Percentiles rank a stretch among this genome's conserved stretches.
These are phyloP conservation scores for Sisor rabdophorus DNA, from an alignment of 2,113 vertebrate genomes.

Conservation along the genomic window DNA sequence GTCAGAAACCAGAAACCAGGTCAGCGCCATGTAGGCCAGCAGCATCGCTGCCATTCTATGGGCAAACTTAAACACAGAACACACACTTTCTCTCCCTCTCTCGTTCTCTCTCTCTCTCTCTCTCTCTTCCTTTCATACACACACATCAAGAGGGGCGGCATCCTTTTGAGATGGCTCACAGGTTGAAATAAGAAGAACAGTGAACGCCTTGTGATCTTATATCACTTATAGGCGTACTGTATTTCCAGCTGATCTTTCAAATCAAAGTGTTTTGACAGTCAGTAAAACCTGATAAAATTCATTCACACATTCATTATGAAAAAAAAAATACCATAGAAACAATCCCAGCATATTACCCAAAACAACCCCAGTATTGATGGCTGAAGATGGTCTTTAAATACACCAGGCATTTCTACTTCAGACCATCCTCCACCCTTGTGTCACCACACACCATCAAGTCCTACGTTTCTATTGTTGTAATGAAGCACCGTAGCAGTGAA, in stretches of 20 bases:
- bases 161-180: not conserved
- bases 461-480: slow-evolving; percentile 36
- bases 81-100: not conserved
- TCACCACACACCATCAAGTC: slow-evolving; percentile 18
- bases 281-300: not conserved
- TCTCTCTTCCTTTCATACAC: not conserved
- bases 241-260: not conserved
- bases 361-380: not conserved
- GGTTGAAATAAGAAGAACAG: not conserved
- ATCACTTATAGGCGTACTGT: too few species aligned
- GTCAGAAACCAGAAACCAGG: slow-evolving; percentile 40
- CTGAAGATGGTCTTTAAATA: not conserved
- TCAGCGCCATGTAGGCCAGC: slow-evolving; percentile 51
- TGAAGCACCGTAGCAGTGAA: slow-evolving; percentile 42
- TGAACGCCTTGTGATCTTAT: too few species aligned
- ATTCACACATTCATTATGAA: not conserved
- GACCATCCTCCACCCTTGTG: not conserved
- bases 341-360: slow-evolving; percentile 1
- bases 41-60: slow-evolving; percentile 32
- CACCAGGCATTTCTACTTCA: not conserved
- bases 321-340: too few species aligned
- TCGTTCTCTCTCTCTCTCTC: slow-evolving; percentile 10
- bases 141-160: not conserved
- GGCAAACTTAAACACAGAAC: slow-evolving; percentile 42
- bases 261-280: not conserved